These are phyloP conservation scores for Bradypodion pumilum DNA, from an alignment of 2,797 vertebrate species.

Conservation along the genomic window DNA sequence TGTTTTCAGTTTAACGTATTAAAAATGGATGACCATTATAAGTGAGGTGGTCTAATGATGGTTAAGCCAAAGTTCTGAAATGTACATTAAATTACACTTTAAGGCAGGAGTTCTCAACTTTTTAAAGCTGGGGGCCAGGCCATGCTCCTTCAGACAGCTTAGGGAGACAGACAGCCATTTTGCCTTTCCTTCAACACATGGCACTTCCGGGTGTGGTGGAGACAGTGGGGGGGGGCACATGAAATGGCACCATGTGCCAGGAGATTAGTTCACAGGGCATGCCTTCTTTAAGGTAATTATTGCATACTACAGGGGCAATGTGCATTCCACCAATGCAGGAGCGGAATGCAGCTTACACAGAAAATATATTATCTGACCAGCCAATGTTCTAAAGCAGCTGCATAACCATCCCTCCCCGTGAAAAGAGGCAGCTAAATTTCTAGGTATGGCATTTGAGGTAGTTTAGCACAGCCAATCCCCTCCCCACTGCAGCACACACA, in stretches of 20 bases:
- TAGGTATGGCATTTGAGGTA: too few species aligned
- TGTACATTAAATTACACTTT: neutral
- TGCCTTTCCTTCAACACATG: too few species aligned
- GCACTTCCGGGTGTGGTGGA: too few species aligned
- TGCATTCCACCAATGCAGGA: neutral
- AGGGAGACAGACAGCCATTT: too few species aligned
- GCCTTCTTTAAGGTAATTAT: too few species aligned
- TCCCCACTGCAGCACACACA: too few species aligned
- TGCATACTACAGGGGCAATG: neutral
- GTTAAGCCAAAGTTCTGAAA: neutral
- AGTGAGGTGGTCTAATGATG: neutral
- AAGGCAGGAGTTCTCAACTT: too few species aligned
- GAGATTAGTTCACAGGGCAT: too few species aligned
- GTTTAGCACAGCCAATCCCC: too few species aligned
- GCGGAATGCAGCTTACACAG: neutral
- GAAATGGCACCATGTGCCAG: neutral
- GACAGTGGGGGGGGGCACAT: too few species aligned
- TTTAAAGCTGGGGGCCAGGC: too few species aligned
- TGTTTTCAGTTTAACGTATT: neutral
- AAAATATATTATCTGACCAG: neutral
- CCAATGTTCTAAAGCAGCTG: neutral
- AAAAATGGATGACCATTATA: neutral
- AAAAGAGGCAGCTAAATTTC: constrained; percentile 34
- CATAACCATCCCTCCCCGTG: neutral
- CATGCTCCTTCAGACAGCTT: too few species aligned